Evolutionary conservation across 1,140 invertebrate species (phyloP), one percentile per base, ranked within the genome.

Genomic region (Apis cerana): DNA sequence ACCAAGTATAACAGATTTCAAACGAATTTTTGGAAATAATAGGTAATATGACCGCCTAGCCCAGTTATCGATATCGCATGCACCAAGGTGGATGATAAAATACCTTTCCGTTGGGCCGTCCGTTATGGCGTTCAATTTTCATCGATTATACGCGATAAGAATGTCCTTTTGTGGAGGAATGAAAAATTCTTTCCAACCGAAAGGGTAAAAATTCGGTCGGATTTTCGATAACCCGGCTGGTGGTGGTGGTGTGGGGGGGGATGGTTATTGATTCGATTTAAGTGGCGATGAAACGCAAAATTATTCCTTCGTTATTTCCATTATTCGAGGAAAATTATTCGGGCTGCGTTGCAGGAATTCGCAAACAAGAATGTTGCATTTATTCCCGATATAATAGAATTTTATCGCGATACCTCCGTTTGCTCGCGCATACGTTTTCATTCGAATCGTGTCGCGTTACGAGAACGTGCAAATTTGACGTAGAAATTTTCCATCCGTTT

Each of bases 311-410:
- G 33, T 56, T 33, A 56, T 72, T 56, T 43, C 19, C 58, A 21
- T 59, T 75, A 75, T 59, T 19, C 15, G 15, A 75, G 50, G 72
- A 58, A 61, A 59, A 75, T 59, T 48, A 74, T 13, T 43, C 12
- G n/a, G 8, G 0, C 15, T 23, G 50, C 69, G 69, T 71, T 71
- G 27, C 52, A 50, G 43, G 15, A 23, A 50, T 70, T 15, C 21
- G 68, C 43, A 69, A 69, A 69, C 68, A 69, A 69, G 21, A 69
- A 69, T 69, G n/a, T 69, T 9, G 48, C 68, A 70, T 70, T 70
- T 21, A 50, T 69, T 69, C n/a, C 67, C 11, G 7, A 13, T 4
- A 21, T 50, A 52, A 69, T 48, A 21, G 23, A 56, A 58, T 71
- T 56, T 27, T 12, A 71, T 50, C 48, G 12, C 64, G 67, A 69